phyloP scores from a whole-genome alignment of 2,113 vertebrate genomes.

The Menura novaehollandiae region DNA sequence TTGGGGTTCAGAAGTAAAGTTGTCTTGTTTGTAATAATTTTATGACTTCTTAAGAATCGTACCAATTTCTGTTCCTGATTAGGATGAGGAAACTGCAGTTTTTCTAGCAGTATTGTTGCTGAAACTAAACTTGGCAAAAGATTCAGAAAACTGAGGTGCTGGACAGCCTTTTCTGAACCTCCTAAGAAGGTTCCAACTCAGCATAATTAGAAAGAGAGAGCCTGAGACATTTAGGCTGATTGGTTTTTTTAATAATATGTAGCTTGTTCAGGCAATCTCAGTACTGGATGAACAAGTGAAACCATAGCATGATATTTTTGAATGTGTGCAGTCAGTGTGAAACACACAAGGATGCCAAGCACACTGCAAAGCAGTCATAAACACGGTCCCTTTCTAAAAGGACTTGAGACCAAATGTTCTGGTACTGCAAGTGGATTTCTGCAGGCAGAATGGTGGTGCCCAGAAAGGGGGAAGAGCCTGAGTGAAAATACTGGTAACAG shows the following conservation, averaged over 20 bases:
- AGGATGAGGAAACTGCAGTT: background rate
- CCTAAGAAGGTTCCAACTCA: background rate
- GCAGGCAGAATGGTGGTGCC: background rate
- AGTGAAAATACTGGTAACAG: background rate
- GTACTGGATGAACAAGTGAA: background rate
- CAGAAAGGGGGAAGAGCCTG: background rate
- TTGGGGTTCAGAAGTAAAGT: background rate
- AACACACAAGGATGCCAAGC: background rate
- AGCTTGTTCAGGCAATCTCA: background rate
- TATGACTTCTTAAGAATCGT: background rate
- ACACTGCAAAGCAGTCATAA: background rate
- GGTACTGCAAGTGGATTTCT: background rate
- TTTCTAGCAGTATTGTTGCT: background rate
- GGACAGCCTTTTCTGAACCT: background rate
- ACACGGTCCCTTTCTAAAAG: background rate
- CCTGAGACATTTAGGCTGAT: background rate
- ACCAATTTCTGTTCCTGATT: background rate
- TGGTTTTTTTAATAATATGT: background rate
- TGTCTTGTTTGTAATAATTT: background rate
- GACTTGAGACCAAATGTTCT: background rate
- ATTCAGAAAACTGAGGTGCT: background rate
- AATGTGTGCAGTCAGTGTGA: background rate
- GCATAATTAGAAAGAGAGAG: background rate
- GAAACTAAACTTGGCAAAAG: background rate
- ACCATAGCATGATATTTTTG: background rate